Percentiles rank a stretch among this genome's conserved stretches.
Conservation (phyloP, 2,888 invertebrate species). For the Meteorus cinctellus region DNA sequence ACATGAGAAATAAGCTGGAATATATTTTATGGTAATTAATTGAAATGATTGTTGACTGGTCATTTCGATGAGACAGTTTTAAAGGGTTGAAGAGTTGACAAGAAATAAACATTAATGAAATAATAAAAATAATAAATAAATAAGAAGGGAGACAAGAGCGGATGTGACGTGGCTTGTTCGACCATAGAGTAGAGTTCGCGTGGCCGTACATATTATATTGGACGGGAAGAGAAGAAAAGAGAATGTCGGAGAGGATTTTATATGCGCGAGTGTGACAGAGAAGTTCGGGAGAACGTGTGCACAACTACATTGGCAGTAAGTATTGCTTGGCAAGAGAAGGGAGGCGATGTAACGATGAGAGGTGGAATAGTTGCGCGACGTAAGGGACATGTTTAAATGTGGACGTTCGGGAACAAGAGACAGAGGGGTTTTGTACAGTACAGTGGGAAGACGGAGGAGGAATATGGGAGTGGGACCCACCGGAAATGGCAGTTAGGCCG, state of each 20-base stretch:
- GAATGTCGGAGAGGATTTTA: constrained; percentile 31
- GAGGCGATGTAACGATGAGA: constrained; percentile 10
- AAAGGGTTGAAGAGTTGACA: background rate
- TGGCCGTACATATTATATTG: constrained; percentile 28
- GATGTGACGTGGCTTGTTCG: constrained; percentile 55
- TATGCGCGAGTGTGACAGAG: no score
- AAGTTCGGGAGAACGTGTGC: background rate
- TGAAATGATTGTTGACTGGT: no score
- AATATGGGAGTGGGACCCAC: constrained; percentile 60
- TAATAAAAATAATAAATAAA: constrained; percentile 15
- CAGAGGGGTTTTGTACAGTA: constrained; percentile 16
- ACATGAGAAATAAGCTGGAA: no score
- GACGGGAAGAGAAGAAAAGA: constrained; percentile 42
- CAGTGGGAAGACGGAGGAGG: constrained; percentile 32
- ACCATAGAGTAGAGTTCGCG: constrained; percentile 39
- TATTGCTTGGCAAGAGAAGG: constrained; percentile 31
- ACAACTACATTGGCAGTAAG: background rate
- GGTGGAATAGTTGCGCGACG: background rate
- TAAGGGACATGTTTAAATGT: background rate
- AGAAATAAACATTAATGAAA: background rate
- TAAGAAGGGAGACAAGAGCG: constrained; percentile 49
- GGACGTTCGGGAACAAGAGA: background rate
- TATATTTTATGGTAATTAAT: no score
- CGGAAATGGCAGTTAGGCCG: constrained; percentile 69
- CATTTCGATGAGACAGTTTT: no score